A percentile compares a stretch with the other conserved stretches of the same genome.
These are phyloP conservation scores for Mythimna ferrago DNA, from an alignment of 2,888 invertebrate species.

Conservation along the genomic window DNA sequence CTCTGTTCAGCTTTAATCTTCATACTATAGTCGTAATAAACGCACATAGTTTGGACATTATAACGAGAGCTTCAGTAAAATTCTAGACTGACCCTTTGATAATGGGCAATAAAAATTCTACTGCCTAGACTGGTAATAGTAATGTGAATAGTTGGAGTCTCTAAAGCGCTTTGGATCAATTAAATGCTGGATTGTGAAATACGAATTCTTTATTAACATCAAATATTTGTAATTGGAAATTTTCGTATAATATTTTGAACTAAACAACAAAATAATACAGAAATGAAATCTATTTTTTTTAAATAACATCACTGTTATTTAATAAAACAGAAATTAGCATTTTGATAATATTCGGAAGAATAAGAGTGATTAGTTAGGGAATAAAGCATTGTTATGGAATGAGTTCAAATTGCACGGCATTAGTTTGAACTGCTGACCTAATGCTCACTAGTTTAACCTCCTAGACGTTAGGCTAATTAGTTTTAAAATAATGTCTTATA, in stretches of 20 bases:
- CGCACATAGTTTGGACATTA: conserved; percentile 72
- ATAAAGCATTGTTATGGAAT: background rate
- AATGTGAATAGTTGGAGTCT: conserved; percentile 19
- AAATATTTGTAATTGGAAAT: background rate
- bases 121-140: conserved; percentile 14
- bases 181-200: conserved; percentile 6
- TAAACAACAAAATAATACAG: too few relatives aligned
- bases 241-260: too few relatives aligned
- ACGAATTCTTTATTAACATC: background rate
- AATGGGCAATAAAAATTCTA: conserved; percentile 59
- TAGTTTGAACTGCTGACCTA: conserved; percentile 7
- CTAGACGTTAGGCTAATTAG: background rate
- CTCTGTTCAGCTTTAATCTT: conserved; percentile 80
- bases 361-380: background rate
- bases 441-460: background rate
- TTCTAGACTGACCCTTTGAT: conserved; percentile 40
- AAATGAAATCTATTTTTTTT: too few relatives aligned
- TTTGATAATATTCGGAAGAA: too few relatives aligned
- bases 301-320: too few relatives aligned
- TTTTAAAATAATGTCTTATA: too few relatives aligned
- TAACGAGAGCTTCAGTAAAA: conserved; percentile 49
- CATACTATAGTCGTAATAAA: conserved; percentile 78
- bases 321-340: too few relatives aligned
- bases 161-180: background rate
- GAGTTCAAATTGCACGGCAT: conserved; percentile 7